Conservation (phyloP, 2,797 vertebrate species). For the Cynodonichthys magdalenae region DNA sequence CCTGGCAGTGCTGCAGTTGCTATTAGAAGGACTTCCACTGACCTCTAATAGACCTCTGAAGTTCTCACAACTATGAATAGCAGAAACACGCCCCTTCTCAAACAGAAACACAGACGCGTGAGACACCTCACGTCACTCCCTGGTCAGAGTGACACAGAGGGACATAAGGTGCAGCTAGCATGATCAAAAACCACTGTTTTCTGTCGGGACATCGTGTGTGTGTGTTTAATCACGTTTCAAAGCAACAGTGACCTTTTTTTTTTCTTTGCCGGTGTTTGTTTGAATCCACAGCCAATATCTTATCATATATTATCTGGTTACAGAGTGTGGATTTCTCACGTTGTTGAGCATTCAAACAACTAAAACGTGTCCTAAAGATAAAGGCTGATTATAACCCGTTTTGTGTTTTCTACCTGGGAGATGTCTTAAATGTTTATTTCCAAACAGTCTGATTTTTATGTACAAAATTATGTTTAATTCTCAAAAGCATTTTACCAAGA, state of each 20-base stretch:
- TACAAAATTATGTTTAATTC: too few species aligned
- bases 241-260: neutral
- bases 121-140: conserved; percentile 30
- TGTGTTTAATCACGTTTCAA: neutral
- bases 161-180: neutral
- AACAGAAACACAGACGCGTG: conserved; percentile 64
- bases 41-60: conserved; percentile 75
- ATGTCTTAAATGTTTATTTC: neutral
- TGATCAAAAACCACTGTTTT: conserved; percentile 9
- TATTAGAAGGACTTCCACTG: conserved; percentile 60
- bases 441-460: too few species aligned
- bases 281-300: conserved; percentile 1
- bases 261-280: conserved; percentile 14
- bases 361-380: conserved; percentile 2
- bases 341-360: conserved; percentile 4
- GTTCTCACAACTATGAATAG: conserved; percentile 81
- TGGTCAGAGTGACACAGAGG: conserved; percentile 2
- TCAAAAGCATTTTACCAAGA: too few species aligned
- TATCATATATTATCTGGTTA: conserved; percentile 35
- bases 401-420: conserved; percentile 19
- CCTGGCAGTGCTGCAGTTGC: conserved; percentile 46
- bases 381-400: neutral
- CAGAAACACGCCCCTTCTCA: conserved; percentile 64
- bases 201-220: neutral
- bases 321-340: conserved; percentile 12